Base-by-base conservation (phyloP, 2,113 vertebrate genomes). In the Blennius ocellaris region DNA sequence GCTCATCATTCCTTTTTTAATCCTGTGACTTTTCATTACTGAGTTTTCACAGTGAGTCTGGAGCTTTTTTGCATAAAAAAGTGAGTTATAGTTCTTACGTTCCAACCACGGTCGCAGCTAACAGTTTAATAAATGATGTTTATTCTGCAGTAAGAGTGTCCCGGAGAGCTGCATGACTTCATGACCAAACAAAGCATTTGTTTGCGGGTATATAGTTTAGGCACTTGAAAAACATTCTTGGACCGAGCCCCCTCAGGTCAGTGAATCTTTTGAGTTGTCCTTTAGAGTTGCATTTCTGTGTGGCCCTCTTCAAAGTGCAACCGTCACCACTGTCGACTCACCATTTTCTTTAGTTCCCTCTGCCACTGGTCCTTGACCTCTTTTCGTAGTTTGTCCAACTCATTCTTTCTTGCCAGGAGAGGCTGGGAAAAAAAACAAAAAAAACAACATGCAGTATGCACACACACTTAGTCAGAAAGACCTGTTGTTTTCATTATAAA, bases 321-420 rank as follows among this genome's bases (percentile, higher is more conserved):
- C 44, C 50, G 40, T 45, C 0, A 2, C 11, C 39, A 12, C 14
- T 8, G 37, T 61, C 7, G 21, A 83, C 89, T 77, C 76, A 94
- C 97, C 96, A 98, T 95, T 95, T 97, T 99, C 90, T 97, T 99
- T 84, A 96, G 96, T 85, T 97, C 95, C 80, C 96, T 93, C 85
- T 98, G 97, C 98, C 98, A 99, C 90, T 97, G 96, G 48, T 99
- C 97, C 90, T 99, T 99, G 69, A 98, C 95, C 77, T 97, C 97
- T 93, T 97, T 99, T 78, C 98, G 95, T 76, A 96, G 95, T 89
- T 94, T 97, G 90, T 99, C 98, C 91, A 99, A 91, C 78, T 99
- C 98, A 64, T 92, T 97, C 94, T 97, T 98, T 87, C 97, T 94
- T 47, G 95, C 91, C 60, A 96, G 88, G 37, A 99, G 95, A 85